phyloP scores from a whole-genome alignment of 2,113 vertebrate genomes.

The Formicarius rufipectus region DNA sequence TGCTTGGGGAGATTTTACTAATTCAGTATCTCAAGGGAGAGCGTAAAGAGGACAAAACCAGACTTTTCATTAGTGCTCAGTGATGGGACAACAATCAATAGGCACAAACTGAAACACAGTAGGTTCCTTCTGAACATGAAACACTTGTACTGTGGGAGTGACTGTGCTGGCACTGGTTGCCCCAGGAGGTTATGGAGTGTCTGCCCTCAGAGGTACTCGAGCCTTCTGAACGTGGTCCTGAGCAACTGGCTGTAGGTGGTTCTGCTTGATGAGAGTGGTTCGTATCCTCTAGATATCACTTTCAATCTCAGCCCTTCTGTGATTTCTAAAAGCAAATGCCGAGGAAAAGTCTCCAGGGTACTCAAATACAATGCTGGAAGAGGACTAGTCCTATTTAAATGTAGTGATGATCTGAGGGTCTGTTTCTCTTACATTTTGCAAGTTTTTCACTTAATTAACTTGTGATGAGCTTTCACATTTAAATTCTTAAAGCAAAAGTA shows the following conservation, averaged over 20 bases:
- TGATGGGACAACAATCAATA: not conserved
- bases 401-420: not conserved
- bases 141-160: not conserved
- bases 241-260: not conserved
- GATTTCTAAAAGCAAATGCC: not conserved
- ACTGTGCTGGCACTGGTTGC: not conserved
- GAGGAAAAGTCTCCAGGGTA: not conserved
- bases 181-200: not conserved
- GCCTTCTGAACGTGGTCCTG: not conserved
- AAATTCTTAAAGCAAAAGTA: not conserved
- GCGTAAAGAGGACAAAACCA: not conserved
- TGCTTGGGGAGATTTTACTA: not conserved
- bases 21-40: not conserved
- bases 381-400: not conserved
- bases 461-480: not conserved
- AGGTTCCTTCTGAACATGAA: not conserved
- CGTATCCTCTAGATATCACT: not conserved
- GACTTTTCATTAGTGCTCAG: not conserved
- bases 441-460: not conserved
- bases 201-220: not conserved
- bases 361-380: not conserved
- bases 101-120: not conserved
- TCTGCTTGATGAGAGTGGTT: not conserved
- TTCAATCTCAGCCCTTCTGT: not conserved
- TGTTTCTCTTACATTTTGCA: not conserved